Conservation (phyloP, 1,140 invertebrate species). For the Hypothenemus hampei region DNA sequence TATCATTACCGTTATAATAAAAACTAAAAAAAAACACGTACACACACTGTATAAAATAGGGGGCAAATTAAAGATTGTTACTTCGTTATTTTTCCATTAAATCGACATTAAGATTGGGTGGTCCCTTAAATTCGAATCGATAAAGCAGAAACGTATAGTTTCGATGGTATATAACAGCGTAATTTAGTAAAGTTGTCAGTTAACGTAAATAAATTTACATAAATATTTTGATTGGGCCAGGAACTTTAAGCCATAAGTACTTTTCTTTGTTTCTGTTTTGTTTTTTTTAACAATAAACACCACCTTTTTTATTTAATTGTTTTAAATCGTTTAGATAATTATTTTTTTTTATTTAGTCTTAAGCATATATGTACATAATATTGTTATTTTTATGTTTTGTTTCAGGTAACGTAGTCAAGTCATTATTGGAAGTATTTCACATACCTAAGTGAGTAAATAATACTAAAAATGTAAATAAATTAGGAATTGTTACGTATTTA, state of each 20-base stretch:
- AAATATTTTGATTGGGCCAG: slow-evolving; percentile 27
- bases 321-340: slow-evolving; percentile 1
- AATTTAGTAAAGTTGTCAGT: slow-evolving; percentile 29
- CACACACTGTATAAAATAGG: too few relatives aligned
- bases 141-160: slow-evolving; percentile 20
- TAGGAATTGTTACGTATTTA: too few relatives aligned
- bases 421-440: too few relatives aligned
- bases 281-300: slow-evolving; percentile 20
- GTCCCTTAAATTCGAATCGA: slow-evolving; percentile 17
- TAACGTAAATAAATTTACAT: slow-evolving; percentile 30
- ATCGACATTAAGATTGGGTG: slow-evolving; percentile 25
- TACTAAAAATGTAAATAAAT: too few relatives aligned
- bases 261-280: slow-evolving; percentile 20
- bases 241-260: slow-evolving; percentile 20
- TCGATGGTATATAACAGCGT: slow-evolving; percentile 19
- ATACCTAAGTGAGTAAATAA: too few relatives aligned
- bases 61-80: too few relatives aligned
- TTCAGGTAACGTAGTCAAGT: too few relatives aligned
- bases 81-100: slow-evolving; percentile 10
- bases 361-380: too few relatives aligned
- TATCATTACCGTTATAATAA: neutral
- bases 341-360: too few relatives aligned
- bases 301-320: slow-evolving; percentile 9
- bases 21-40: neutral
- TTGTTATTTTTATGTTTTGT: too few relatives aligned